Base-by-base conservation (phyloP, 2,113 vertebrate genomes). In the Oreochromis tanganicae region DNA sequence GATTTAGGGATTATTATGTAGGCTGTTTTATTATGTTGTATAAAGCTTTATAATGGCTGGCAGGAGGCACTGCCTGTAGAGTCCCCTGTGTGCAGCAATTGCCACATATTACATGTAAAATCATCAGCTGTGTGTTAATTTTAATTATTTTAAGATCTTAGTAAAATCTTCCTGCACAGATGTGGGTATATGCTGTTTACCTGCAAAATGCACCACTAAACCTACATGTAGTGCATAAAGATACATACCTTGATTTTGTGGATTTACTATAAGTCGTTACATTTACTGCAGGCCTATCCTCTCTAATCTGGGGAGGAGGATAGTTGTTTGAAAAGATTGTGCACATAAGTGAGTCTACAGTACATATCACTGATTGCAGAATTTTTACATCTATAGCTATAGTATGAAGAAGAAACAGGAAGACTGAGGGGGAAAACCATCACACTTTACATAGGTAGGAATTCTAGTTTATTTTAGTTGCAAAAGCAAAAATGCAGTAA, bases 361-460 rank as follows among this genome's bases (percentile, higher is more conserved):
- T 9, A 71, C 36, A 5, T 21, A 24, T 14, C 12, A 43, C n/a
- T 21, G n/a, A 71, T 24, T 71, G 66, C 12, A 0, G 12, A 24
- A 5, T 0, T 16, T 71, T 68, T 68, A 68, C 29, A 68, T 68
- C 34, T 68, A 41, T 68, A 68, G n/a, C 63, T 68, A 21, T 3
- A 68, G 1, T 41, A 21, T 41, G 12, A 68, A 21, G 10, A 41
- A 68, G 63, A 21, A 71, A 71, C n/a, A 9, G 12, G 36, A 43
- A 9, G 7, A 21, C 11, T 68, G 34, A n/a, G 63, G 0, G 13
- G 11, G 0, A 0, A 61, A 68, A 21, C 21, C 11, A 24, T 68
- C n/a, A 71, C 13, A 71, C n/a, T 73, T 10, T 36, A 68, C 34
- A 38, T 13, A 38, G 10, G 34, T 7, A 68, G 4, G 19, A 41